Conservation (phyloP, 35 echinoderm and acorn worm genomes). For the Chiridota heheva region DNA sequence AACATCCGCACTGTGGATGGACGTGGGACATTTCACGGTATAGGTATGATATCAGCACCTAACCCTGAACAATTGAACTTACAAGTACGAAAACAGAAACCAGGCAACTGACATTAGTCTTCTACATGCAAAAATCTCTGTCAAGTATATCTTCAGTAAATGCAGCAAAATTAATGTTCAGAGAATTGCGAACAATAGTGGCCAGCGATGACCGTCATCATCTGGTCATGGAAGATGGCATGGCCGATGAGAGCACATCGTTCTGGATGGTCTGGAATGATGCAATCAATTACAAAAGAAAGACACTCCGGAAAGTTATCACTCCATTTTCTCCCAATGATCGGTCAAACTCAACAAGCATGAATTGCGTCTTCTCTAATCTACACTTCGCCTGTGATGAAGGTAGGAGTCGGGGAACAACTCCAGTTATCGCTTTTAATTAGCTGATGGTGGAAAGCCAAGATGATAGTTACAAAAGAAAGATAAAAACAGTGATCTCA, state of each 20-base stretch:
- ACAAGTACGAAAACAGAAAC: not conserved
- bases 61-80: conserved; percentile 1
- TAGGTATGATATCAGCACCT: conserved; percentile 61
- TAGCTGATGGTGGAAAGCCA: conserved; percentile 37
- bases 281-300: no score
- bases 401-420: no score
- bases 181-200: not conserved
- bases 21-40: conserved; percentile 64
- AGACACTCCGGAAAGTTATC: conserved; percentile 55
- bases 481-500: conserved; percentile 19
- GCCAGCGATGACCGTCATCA: not conserved
- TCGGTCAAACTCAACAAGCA: no score
- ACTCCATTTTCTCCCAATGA: no score
- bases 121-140: not conserved
- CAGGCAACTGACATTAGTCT: conserved; percentile 37
- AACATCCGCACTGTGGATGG: conserved; percentile 60
- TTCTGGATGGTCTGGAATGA: conserved; percentile 59
- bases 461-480: not conserved
- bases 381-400: no score
- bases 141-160: not conserved
- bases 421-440: conserved; percentile 32
- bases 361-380: conserved; percentile 50
- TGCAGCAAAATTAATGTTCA: no score
- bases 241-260: conserved; percentile 7
- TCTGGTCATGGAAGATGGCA: conserved; percentile 33